Conservation (phyloP, 1,140 invertebrate species). For the Pseudomyrmex cubaensis region DNA sequence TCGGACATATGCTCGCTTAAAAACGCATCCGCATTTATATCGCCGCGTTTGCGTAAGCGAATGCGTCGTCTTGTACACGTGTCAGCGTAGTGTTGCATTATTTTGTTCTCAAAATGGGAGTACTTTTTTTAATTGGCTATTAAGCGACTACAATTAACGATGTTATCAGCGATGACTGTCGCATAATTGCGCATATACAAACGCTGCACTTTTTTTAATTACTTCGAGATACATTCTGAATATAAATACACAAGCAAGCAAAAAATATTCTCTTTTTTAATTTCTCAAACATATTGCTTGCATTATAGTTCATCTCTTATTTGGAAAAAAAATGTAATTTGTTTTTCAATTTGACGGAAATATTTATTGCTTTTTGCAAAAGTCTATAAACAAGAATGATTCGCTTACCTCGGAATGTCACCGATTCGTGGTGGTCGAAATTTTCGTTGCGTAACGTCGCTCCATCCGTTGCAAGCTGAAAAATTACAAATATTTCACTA, state of each 20-base stretch:
- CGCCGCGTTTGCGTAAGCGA: conserved; percentile 22
- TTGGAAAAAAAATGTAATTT: neutral
- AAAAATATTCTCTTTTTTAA: no score
- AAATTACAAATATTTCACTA: conserved; percentile 45
- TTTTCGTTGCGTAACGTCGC: conserved; percentile 75
- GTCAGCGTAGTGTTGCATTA: neutral
- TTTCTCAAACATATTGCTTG: no score
- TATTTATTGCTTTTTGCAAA: neutral
- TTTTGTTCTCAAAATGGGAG: neutral
- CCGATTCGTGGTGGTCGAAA: conserved; percentile 79
- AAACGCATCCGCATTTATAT: conserved; percentile 38
- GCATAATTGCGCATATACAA: neutral
- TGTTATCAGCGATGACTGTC: neutral
- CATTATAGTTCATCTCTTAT: no score
- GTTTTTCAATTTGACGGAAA: neutral
- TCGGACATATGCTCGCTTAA: conserved; percentile 6
- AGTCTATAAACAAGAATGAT: neutral
- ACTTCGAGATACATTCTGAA: no score
- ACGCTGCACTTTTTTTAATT: no score
- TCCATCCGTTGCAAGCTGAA: conserved; percentile 77
- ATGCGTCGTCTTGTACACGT: neutral
- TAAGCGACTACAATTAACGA: conserved; percentile 11
- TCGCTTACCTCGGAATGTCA: conserved; percentile 79
- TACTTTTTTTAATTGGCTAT: conserved; percentile 32
- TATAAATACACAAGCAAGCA: no score